Conservation (phyloP, 2,888 invertebrate species). For the Coleophora flavipennella region DNA sequence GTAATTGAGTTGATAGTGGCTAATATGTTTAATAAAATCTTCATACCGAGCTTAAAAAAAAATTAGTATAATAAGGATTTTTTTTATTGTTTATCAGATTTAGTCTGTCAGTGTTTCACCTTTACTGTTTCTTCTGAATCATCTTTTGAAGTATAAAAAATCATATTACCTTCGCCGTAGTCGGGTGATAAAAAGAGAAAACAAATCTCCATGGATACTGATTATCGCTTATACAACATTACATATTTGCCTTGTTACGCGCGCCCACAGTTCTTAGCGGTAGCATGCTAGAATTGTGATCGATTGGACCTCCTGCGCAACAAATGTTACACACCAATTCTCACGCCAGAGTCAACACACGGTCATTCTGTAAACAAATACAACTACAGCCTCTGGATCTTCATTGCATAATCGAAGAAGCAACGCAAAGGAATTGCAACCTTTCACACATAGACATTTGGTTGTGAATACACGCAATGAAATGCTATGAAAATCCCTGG, state of each 20-base stretch:
- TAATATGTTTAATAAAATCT: no score
- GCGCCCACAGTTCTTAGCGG: constrained; percentile 40
- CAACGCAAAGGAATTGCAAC: constrained; percentile 19
- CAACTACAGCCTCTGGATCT: constrained; percentile 52
- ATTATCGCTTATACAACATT: neutral
- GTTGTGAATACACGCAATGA: constrained; percentile 3
- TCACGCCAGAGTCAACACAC: constrained; percentile 68
- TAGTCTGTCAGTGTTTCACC: no score
- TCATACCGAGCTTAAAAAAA: no score
- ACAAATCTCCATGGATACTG: neutral
- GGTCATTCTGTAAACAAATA: constrained; percentile 61
- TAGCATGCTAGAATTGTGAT: constrained; percentile 55
- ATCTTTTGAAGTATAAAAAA: no score
- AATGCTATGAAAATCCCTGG: constrained; percentile 40
- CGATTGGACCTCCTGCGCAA: constrained; percentile 61
- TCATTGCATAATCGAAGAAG: constrained; percentile 36
- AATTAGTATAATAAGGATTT: no score
- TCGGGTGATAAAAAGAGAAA: neutral
- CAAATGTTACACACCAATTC: constrained; percentile 64
- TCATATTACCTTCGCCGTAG: no score
- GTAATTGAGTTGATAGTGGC: no score
- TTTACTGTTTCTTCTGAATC: no score
- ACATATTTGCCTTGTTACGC: neutral
- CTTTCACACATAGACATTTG: constrained; percentile 10
- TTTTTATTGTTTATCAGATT: no score